Evolutionary conservation across 2,797 vertebrate genomes (phyloP).

Genomic region (Spinus olivaceus): DNA sequence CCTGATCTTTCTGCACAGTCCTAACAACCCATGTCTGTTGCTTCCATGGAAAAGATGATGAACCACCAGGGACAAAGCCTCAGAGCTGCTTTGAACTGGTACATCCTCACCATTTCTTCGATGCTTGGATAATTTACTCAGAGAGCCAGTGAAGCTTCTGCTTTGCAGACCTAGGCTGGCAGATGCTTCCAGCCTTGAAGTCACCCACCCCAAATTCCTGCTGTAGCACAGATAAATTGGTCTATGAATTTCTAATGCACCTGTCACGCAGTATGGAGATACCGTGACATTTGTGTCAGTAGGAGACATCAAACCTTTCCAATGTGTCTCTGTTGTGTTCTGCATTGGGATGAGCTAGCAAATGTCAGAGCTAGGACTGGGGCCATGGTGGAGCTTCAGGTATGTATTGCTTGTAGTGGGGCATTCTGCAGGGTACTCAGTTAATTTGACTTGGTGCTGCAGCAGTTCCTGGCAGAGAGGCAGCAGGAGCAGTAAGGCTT

Average conservation of each 20-base stretch:
- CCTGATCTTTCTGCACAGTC: neutral
- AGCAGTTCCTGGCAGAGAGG: neutral
- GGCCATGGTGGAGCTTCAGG: neutral
- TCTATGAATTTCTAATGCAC: neutral
- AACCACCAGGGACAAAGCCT: neutral
- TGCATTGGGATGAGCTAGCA: neutral
- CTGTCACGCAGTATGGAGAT: neutral
- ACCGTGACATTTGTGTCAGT: neutral
- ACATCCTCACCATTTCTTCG: neutral
- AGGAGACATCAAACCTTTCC: neutral
- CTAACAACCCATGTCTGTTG: neutral
- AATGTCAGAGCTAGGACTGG: neutral
- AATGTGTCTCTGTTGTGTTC: neutral
- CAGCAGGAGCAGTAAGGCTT: neutral
- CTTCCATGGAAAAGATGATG: neutral
- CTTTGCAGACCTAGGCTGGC: neutral
- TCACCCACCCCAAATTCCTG: neutral
- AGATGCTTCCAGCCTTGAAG: neutral
- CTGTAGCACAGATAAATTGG: neutral
- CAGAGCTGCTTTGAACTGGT: neutral
- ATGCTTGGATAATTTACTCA: neutral
- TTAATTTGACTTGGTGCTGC: neutral
- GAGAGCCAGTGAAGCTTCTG: neutral
- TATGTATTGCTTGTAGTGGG: neutral
- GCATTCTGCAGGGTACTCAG: neutral